A percentile compares a stretch with the other conserved stretches of the same genome.
phyloP scores from a whole-genome alignment of 2,113 vertebrate species.

The Atlantisia rogersi region DNA sequence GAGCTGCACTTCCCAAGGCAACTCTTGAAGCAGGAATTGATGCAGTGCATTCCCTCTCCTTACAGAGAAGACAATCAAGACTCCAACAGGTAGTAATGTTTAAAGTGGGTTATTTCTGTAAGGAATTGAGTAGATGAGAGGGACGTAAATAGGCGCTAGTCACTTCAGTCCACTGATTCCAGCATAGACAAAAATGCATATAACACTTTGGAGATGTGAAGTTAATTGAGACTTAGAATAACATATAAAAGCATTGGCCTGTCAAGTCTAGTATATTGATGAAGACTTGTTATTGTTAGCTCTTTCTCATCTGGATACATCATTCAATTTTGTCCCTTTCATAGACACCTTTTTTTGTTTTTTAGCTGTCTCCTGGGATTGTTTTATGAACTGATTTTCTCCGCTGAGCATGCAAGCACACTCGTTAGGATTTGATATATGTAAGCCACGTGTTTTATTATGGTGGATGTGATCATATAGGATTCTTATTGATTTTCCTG shows the following conservation, averaged over 20 bases:
- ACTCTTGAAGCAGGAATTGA: not conserved
- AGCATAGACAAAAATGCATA: not conserved
- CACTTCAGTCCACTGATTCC: not conserved
- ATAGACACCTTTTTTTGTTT: not conserved
- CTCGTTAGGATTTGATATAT: slow-evolving; percentile 63
- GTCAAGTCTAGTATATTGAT: not conserved
- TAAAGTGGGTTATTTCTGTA: not conserved
- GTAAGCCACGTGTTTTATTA: slow-evolving; percentile 61
- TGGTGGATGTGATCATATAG: slow-evolving; percentile 42
- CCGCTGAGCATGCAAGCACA: slow-evolving; percentile 28
- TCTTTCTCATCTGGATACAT: not conserved
- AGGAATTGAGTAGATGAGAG: not conserved
- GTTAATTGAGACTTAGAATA: not conserved
- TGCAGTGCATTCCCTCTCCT: not conserved
- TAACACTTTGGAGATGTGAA: not conserved
- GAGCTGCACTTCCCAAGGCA: not conserved
- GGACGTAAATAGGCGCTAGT: not conserved
- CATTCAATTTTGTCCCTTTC: not conserved
- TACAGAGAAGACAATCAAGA: not conserved
- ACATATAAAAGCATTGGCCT: not conserved
- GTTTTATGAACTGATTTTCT: slow-evolving; percentile 56
- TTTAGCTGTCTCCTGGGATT: slow-evolving; percentile 32
- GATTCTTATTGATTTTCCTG: slow-evolving; percentile 57
- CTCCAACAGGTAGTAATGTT: not conserved
- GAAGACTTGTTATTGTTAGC: not conserved